phyloP scores from a whole-genome alignment of 2,113 vertebrate genomes.

The Aldabrachelys gigantea region DNA sequence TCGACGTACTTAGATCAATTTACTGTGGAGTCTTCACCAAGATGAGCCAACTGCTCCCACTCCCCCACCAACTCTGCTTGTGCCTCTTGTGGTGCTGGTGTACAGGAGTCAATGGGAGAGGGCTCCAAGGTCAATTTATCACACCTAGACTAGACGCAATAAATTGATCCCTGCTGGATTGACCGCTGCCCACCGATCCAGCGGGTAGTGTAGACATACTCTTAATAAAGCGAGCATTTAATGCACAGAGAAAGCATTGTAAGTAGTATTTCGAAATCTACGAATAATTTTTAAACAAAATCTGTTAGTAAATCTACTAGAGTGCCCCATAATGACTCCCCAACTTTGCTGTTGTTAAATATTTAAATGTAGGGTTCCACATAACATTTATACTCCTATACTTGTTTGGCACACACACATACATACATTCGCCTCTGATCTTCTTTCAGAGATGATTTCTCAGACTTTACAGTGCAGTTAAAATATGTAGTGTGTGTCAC shows the following conservation, averaged over 20 bases:
- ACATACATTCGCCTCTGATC: not conserved
- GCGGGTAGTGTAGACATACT: not conserved
- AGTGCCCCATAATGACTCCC: not conserved
- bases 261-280: not conserved
- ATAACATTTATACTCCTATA: not conserved
- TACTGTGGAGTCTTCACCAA: too few relatives aligned
- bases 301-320: not conserved
- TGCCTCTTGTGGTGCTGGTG: too few relatives aligned
- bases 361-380: not conserved
- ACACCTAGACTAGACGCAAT: too few relatives aligned
- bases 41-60: too few relatives aligned
- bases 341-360: not conserved
- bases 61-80: too few relatives aligned
- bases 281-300: not conserved
- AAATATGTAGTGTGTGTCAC: not conserved
- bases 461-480: not conserved
- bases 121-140: too few relatives aligned
- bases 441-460: not conserved
- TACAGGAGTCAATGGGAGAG: too few relatives aligned
- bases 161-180: too few relatives aligned
- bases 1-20: too few relatives aligned
- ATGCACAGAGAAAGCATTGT: not conserved
- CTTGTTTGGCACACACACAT: not conserved
- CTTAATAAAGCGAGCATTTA: not conserved
- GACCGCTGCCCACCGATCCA: too few relatives aligned